Evolutionary conservation across 2,113 vertebrate genomes (phyloP).

Genomic region (Mionectes macconnelli): DNA sequence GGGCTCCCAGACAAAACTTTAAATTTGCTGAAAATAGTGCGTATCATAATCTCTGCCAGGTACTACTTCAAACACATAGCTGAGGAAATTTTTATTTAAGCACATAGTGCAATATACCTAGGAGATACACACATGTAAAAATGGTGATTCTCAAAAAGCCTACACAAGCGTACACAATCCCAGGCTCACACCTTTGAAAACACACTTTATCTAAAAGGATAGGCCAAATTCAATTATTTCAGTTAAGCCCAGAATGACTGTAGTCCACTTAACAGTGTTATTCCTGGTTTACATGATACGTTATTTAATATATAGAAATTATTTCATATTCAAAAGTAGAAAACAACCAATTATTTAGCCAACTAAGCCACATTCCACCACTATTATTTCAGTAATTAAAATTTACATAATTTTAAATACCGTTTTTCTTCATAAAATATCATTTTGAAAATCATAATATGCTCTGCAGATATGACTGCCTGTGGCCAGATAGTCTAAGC

Average conservation of each 20-base stretch:
- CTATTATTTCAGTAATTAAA: background rate
- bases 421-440: conserved; percentile 56
- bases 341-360: background rate
- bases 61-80: background rate
- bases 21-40: background rate
- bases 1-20: background rate
- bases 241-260: background rate
- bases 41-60: background rate
- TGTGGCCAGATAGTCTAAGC: conserved; percentile 63
- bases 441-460: conserved; percentile 57
- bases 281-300: background rate
- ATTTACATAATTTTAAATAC: conserved; percentile 11
- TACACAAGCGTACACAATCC: fast-evolving
- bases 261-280: background rate
- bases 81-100: background rate
- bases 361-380: background rate
- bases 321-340: background rate
- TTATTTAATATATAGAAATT: background rate
- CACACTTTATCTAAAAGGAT: background rate
- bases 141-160: background rate
- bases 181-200: background rate
- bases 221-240: background rate
- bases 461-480: conserved; percentile 65
- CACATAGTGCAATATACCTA: background rate
- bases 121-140: background rate